phyloP scores from a whole-genome alignment of 2,797 vertebrate species.

The Amblyopsis hoosieri region DNA sequence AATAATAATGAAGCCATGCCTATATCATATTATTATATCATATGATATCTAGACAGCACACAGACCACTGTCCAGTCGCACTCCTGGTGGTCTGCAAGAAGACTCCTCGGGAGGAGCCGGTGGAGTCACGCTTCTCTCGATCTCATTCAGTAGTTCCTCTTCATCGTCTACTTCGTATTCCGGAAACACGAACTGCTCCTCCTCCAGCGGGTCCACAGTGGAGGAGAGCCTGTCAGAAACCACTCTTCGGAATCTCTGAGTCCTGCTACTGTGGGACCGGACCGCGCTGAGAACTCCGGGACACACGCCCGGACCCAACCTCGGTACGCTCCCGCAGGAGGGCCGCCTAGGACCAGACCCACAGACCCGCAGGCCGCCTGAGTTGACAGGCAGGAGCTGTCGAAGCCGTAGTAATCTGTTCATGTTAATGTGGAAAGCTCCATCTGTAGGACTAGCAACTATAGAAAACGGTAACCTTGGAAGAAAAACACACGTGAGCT shows the following conservation, averaged over 20 bases:
- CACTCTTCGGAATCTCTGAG: background rate
- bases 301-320: too few relatives aligned
- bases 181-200: constrained; percentile 73
- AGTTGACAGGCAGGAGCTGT: too few relatives aligned
- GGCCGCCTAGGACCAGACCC: background rate
- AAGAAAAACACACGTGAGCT: constrained; percentile 8
- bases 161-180: constrained; percentile 46
- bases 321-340: too few relatives aligned
- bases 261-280: constrained; percentile 34
- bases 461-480: constrained; percentile 19
- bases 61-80: too few relatives aligned
- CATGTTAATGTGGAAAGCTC: background rate
- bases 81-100: background rate
- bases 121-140: background rate
- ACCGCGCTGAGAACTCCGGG: too few relatives aligned
- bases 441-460: background rate
- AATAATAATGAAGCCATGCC: too few relatives aligned
- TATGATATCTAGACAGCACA: too few relatives aligned
- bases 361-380: constrained; percentile 12
- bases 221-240: constrained; percentile 18
- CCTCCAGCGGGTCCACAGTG: constrained; percentile 63
- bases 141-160: constrained; percentile 4
- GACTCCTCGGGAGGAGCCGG: constrained; percentile 5
- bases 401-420: too few relatives aligned
- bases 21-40: too few relatives aligned